phyloP scores from a whole-genome alignment of 1,140 invertebrate genomes.

The Leptinotarsa defecta region DNA sequence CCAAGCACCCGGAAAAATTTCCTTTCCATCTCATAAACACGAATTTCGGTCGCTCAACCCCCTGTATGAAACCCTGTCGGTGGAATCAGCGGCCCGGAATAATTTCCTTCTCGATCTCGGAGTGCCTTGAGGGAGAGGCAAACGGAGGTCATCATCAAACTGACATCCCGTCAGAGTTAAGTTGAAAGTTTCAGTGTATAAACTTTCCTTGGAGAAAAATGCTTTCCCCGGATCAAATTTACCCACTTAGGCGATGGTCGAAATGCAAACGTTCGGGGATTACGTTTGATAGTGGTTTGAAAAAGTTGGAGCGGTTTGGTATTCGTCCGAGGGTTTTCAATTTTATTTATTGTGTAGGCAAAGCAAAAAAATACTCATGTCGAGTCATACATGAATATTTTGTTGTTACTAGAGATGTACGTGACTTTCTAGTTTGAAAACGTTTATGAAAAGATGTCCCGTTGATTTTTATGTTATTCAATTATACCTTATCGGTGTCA shows the following conservation, averaged over 20 bases:
- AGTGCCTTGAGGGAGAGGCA: not conserved
- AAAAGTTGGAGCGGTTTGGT: not conserved
- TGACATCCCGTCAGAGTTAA: slow-evolving; percentile 23
- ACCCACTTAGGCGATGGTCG: slow-evolving; percentile 21
- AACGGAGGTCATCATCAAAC: slow-evolving; percentile 23
- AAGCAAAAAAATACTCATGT: no score
- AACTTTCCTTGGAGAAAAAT: slow-evolving; percentile 16
- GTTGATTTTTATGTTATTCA: no score
- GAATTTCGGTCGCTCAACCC: not conserved
- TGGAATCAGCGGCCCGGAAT: slow-evolving; percentile 12
- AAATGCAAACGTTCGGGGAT: slow-evolving; percentile 18
- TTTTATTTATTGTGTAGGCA: no score
- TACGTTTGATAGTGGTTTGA: not conserved
- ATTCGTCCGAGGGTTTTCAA: not conserved
- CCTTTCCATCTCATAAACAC: not conserved
- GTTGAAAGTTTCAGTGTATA: slow-evolving; percentile 21
- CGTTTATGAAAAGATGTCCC: no score
- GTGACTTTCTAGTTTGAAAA: no score
- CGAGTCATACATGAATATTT: no score
- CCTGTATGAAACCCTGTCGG: not conserved
- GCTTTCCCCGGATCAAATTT: slow-evolving; percentile 15
- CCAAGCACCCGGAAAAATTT: not conserved
- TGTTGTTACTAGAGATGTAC: no score
- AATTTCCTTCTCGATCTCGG: slow-evolving; percentile 19
- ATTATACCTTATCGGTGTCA: no score